These are phyloP conservation scores for Diuraphis noxia DNA, from an alignment of 1,140 invertebrate species.

Conservation along the genomic window DNA sequence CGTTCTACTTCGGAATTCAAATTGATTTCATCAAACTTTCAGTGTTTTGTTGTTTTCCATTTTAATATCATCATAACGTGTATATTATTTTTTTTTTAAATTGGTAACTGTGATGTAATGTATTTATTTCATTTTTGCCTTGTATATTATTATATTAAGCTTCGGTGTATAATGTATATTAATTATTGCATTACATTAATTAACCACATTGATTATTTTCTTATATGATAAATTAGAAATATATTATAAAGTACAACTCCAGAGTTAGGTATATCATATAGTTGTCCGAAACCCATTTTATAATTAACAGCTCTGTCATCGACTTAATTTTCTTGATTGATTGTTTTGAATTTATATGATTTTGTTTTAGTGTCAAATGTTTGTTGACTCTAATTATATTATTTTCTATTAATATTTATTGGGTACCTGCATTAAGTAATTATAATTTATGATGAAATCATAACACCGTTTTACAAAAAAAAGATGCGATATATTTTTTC, in stretches of 20 bases:
- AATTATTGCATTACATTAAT: no score
- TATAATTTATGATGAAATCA: slow-evolving; percentile 4
- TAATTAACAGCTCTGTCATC: not conserved
- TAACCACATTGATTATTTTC: not conserved
- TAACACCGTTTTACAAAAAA: not conserved
- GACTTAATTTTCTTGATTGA: not conserved
- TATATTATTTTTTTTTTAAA: not conserved
- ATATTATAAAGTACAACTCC: no score
- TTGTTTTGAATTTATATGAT: not conserved
- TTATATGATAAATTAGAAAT: no score
- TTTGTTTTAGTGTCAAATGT: not conserved
- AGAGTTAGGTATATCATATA: not conserved
- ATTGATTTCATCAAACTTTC: not conserved
- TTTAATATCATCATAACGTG: no score
- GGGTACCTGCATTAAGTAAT: not conserved
- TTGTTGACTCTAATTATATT: not conserved
- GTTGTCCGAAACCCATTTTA: not conserved
- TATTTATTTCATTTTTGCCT: not conserved
- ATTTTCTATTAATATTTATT: not conserved
- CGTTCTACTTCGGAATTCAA: not conserved
- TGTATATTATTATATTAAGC: not conserved
- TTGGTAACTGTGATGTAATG: not conserved
- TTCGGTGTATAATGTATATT: no score
- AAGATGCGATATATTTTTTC: not conserved
- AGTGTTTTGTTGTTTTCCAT: not conserved